phyloP scores from a whole-genome alignment of 2,797 vertebrate genomes.

The Poecilia wingei region DNA sequence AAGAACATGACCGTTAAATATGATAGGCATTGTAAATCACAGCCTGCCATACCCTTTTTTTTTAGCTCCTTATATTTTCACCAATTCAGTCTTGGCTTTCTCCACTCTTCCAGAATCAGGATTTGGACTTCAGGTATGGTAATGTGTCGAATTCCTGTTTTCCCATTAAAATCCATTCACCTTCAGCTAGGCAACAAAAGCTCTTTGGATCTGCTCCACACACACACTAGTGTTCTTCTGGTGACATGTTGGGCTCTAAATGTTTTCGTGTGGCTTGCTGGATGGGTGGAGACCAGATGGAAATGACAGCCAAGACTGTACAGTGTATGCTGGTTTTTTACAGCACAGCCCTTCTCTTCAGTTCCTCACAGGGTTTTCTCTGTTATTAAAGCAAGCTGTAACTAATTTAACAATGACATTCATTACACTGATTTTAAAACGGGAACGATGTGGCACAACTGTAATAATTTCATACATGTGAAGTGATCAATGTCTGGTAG shows the following conservation, averaged over 20 bases:
- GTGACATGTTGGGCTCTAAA: slow-evolving; percentile 39
- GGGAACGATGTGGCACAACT: not conserved
- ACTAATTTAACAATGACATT: not conserved
- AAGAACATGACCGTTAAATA: not conserved
- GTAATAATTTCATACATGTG: not conserved
- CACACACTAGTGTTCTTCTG: slow-evolving; percentile 43
- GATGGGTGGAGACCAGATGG: slow-evolving; percentile 60
- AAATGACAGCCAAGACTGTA: slow-evolving; percentile 50
- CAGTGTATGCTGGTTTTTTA: slow-evolving; percentile 32
- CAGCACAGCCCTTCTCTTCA: slow-evolving; percentile 30
- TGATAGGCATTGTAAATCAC: not conserved
- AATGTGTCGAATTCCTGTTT: slow-evolving; percentile 21
- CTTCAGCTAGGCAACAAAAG: slow-evolving; percentile 47
- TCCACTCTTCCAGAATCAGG: slow-evolving; percentile 32
- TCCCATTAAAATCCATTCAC: slow-evolving; percentile 50
- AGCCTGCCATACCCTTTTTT: not conserved
- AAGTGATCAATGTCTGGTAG: not conserved
- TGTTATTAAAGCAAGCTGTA: slow-evolving; percentile 7
- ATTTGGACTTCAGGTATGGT: not conserved
- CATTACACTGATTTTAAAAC: not conserved
- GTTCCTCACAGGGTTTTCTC: slow-evolving; percentile 24
- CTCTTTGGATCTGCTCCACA: slow-evolving; percentile 42
- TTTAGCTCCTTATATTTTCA: not conserved
- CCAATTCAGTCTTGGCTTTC: slow-evolving; percentile 4
- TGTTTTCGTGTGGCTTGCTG: slow-evolving; percentile 54